Base-by-base conservation (phyloP, 2,113 vertebrate genomes). In the Motacilla alba region DNA sequence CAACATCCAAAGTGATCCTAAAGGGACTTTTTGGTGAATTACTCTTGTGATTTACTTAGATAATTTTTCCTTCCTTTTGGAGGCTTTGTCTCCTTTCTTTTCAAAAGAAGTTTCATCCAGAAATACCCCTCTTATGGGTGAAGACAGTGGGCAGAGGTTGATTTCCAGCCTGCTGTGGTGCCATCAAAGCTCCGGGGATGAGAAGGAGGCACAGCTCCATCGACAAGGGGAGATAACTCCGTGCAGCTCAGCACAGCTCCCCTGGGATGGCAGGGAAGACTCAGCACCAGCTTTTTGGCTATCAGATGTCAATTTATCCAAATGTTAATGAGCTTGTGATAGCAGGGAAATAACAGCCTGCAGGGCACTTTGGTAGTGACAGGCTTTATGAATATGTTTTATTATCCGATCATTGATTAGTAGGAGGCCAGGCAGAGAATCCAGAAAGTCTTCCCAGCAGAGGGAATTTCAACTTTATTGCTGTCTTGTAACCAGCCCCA, bases 321-420 rank as follows among this genome's bases (percentile, higher is more conserved):
- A 70, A 87, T 83, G 83, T 28, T 93, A 90, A 95, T 55, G 19
- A 83, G 69, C 39, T 31, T 87, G 77, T 39, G 77, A 59, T n/a
- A 81, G 39, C 2, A 4, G n/a, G 62, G 80, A 84, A 90, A 78
- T 83, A 89, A 75, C 63, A 82, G 49, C 74, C 68, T 78, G 27
- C 33, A 23, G 47, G 59, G 47, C 43, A 53, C 18, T 89, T 79
- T 56, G 77, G 50, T 80, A 68, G 81, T 46, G 74, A 69, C 82
- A 86, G 72, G 56, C 63, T 86, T 95, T 95, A 86, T 80, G 64
- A 95, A 89, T 89, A 43, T 35, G 37, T 81, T 93, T 95, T 97
- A 87, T 78, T 55, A 68, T 59, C 85, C 83, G 77, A 92, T 93
- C 83, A 35, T 72, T 92, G 91, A 93, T 96, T 93, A 78, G 68